phyloP scores from a whole-genome alignment of 1,140 invertebrate genomes.

The Drepana arcuata region DNA sequence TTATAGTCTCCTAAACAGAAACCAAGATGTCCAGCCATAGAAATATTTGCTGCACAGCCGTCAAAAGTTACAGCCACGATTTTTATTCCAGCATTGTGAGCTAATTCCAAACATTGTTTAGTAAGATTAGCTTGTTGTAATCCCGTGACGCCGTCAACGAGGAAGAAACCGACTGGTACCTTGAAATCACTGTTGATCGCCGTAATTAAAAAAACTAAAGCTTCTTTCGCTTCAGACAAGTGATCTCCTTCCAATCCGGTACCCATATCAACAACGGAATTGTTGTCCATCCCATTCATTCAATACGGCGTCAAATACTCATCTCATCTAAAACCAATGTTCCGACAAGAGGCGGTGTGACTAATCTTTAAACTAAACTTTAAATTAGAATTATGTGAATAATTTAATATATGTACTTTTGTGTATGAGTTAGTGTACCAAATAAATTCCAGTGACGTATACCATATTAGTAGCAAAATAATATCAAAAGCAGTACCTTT shows the following conservation, averaged over 20 bases:
- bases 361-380: too few relatives aligned
- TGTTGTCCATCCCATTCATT: slow-evolving; percentile 27
- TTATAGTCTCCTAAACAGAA: slow-evolving; percentile 12
- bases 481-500: too few relatives aligned
- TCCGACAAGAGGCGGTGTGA: too few relatives aligned
- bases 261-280: slow-evolving; percentile 34
- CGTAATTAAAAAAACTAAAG: slow-evolving; percentile 31
- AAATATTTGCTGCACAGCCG: slow-evolving; percentile 21
- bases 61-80: slow-evolving; percentile 23
- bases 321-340: slow-evolving; percentile 47
- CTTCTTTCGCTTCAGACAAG: slow-evolving; percentile 23
- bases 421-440: too few relatives aligned
- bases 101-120: slow-evolving; percentile 15
- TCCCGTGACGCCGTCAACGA: slow-evolving; percentile 18
- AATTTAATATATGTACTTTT: too few relatives aligned
- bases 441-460: too few relatives aligned
- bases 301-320: slow-evolving; percentile 34
- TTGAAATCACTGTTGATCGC: slow-evolving; percentile 30
- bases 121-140: slow-evolving; percentile 23
- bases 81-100: slow-evolving; percentile 18
- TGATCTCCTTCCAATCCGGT: slow-evolving; percentile 20
- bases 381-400: too few relatives aligned
- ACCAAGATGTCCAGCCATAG: slow-evolving; percentile 11
- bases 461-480: too few relatives aligned
- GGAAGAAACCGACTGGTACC: slow-evolving; percentile 34